These are phyloP conservation scores for Papilio aristodemus DNA, from an alignment of 1,140 invertebrate species.

Conservation along the genomic window DNA sequence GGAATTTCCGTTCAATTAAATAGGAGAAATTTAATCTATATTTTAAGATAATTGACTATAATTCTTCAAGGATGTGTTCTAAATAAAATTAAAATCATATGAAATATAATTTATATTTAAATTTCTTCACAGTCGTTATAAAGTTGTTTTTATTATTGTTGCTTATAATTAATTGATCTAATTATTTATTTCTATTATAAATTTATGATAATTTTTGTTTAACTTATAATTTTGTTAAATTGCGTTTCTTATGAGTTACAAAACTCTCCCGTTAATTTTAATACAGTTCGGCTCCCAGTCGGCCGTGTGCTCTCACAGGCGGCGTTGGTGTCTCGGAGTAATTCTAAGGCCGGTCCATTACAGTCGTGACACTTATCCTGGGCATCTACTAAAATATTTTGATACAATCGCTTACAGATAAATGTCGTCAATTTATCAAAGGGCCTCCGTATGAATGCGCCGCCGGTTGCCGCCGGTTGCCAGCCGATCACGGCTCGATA, in stretches of 20 bases:
- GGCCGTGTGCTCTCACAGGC: slow-evolving; percentile 41
- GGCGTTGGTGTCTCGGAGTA: slow-evolving; percentile 44
- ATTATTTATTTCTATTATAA: no score
- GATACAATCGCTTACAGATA: slow-evolving; percentile 70
- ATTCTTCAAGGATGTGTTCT: neutral
- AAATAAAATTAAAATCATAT: no score
- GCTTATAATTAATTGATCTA: no score
- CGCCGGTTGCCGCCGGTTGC: slow-evolving; percentile 43
- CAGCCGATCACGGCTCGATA: slow-evolving; percentile 54
- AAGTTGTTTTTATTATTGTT: no score
- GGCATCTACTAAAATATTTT: slow-evolving; percentile 72
- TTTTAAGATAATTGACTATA: neutral
- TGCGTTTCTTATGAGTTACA: no score
- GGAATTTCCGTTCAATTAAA: neutral
- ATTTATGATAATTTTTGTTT: no score
- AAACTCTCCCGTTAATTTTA: neutral
- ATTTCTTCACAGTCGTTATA: no score
- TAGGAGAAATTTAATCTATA: slow-evolving; percentile 7
- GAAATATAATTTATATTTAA: no score
- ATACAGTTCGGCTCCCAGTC: slow-evolving; percentile 26
- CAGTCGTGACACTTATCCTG: slow-evolving; percentile 66
- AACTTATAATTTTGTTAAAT: no score
- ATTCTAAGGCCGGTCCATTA: slow-evolving; percentile 52
- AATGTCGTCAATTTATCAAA: slow-evolving; percentile 74
- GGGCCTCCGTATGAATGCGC: slow-evolving; percentile 51